phyloP scores from a whole-genome alignment of 2,113 vertebrate genomes.

The Ceyx cyanopectus region DNA sequence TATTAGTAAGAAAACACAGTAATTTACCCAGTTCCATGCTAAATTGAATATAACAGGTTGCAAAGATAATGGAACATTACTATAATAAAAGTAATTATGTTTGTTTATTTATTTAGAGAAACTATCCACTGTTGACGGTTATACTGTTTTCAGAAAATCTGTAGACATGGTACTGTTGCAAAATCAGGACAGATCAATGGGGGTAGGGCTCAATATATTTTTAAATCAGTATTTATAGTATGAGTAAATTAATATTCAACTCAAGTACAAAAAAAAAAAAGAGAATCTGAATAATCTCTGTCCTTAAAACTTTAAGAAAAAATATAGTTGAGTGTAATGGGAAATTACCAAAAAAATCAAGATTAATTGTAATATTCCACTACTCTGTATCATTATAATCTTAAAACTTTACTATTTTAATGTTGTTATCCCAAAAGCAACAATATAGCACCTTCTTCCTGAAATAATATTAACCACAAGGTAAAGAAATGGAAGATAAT shows the following conservation, averaged over 20 bases:
- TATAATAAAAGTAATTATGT: background rate
- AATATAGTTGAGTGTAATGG: background rate
- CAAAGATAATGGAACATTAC: background rate
- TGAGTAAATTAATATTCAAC: background rate
- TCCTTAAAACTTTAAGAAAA: background rate
- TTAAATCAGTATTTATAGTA: background rate
- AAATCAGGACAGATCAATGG: background rate
- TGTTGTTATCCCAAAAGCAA: background rate
- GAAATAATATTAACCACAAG: background rate
- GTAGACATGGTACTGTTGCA: background rate
- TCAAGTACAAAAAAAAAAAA: background rate
- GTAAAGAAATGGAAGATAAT: background rate
- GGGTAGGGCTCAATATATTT: background rate
- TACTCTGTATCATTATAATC: background rate
- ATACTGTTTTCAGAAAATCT: background rate
- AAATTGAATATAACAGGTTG: background rate
- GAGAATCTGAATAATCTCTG: background rate
- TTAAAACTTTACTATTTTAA: background rate
- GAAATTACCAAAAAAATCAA: background rate
- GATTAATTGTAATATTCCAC: background rate
- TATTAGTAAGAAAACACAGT: background rate
- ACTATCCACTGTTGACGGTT: background rate
- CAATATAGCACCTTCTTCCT: background rate
- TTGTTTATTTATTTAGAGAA: background rate
- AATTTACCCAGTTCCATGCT: background rate